Evolutionary conservation across 2,888 invertebrate species (phyloP).

Genomic region (Lagria hirta): DNA sequence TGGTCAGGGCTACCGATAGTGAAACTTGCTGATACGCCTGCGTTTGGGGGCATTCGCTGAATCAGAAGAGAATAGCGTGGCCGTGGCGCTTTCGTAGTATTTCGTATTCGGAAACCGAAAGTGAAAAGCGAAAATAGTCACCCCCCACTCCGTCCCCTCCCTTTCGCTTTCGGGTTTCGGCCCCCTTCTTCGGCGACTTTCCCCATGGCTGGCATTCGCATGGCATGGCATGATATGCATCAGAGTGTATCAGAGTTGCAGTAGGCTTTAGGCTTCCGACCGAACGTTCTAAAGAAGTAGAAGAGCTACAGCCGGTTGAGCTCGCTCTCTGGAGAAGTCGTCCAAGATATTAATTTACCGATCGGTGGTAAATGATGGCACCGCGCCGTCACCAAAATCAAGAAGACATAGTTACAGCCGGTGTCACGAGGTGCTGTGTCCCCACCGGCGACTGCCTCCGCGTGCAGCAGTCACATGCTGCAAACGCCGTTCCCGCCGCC

Average conservation of each 20-base stretch:
- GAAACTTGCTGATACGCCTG: no score
- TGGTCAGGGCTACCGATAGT: constrained; percentile 53
- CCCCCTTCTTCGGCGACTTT: constrained; percentile 51
- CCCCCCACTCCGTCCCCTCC: constrained; percentile 64
- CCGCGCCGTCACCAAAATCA: constrained; percentile 58
- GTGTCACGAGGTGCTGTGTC: constrained; percentile 73
- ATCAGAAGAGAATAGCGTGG: no score
- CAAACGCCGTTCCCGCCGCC: constrained; percentile 39
- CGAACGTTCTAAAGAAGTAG: no score
- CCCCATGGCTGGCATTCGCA: constrained; percentile 55
- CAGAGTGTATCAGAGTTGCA: constrained; percentile 54
- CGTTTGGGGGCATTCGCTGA: no score
- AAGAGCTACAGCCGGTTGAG: no score
- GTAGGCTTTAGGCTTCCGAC: constrained; percentile 62
- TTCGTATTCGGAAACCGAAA: constrained; percentile 54
- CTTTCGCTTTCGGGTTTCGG: constrained; percentile 68
- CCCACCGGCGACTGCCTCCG: constrained; percentile 80
- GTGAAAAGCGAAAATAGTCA: constrained; percentile 51
- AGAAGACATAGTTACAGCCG: constrained; percentile 43
- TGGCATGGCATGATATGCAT: constrained; percentile 61
- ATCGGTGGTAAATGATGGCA: constrained; percentile 55
- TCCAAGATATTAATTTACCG: no score
- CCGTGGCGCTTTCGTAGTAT: constrained; percentile 50
- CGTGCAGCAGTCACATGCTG: constrained; percentile 52
- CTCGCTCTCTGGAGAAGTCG: no score